A percentile compares a stretch with the other conserved stretches of the same genome.
phyloP scores from a whole-genome alignment of 35 echinoderm and acorn worm species.

The Holothuria glaberrima region DNA sequence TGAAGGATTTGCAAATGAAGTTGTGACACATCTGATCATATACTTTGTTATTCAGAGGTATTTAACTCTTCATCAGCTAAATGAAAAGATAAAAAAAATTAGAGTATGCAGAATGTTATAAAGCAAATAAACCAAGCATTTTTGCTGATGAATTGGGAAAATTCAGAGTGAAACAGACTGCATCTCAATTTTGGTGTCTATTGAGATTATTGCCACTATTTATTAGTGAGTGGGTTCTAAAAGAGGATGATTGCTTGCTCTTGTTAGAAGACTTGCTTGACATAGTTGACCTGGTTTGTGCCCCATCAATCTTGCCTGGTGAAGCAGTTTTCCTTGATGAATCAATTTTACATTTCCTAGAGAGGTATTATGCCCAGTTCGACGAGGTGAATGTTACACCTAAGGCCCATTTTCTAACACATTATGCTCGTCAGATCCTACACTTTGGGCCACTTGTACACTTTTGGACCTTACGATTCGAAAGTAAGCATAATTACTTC shows the following conservation, averaged over 20 bases:
- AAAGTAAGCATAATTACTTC: no score
- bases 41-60: conserved; percentile 55
- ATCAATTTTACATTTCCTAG: conserved; percentile 13
- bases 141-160: conserved; percentile 51
- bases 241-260: conserved; percentile 34
- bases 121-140: conserved; percentile 49
- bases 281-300: conserved; percentile 48
- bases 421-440: no score
- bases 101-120: conserved; percentile 55
- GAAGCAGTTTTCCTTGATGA: no score
- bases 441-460: no score
- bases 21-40: conserved; percentile 40
- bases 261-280: conserved; percentile 51
- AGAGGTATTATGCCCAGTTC: conserved; percentile 19
- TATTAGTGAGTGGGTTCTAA: conserved; percentile 61
- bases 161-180: conserved; percentile 65
- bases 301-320: no score
- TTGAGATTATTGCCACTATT: conserved; percentile 64
- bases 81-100: conserved; percentile 48
- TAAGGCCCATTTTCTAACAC: no score
- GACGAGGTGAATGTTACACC: no score
- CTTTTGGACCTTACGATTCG: no score
- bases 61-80: conserved; percentile 46
- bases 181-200: conserved; percentile 64
- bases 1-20: conserved; percentile 55